Base-by-base conservation (phyloP, 2,888 invertebrate genomes). In the Patella depressa region DNA sequence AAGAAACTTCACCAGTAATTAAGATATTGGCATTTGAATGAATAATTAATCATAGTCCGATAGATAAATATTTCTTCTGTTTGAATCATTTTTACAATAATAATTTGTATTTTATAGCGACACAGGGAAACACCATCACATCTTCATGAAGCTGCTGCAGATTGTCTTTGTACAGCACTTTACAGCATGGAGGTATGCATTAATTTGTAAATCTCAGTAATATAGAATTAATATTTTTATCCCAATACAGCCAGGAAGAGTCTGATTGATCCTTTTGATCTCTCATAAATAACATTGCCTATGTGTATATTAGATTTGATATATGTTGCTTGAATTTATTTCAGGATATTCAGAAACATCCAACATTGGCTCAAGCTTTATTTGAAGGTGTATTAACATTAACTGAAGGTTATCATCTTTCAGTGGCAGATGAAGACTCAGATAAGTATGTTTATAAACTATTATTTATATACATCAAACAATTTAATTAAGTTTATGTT, bases 401-500 rank as follows among this genome's bases (percentile, higher is more conserved):
- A 80, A 96, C 97, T 86, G 94, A 95, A 82, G 94, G 96, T 17
- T 98, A 98, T 91, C 97, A 97, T 88, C 92, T 96, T 90, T 96
- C 97, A 2, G 97, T 98, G 2, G 97, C 96, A 2, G 95, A 96
- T 81, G 98, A 98, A 92, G 98, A 98, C 89, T 95, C 96, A 83
- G 97, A 97, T 84, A 93, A 98, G 97, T 93, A 93, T 90, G 91
- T 82, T 80, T 82, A 15, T 54, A 9, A 45, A 45, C 1, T 45
- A 9, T 45, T 7, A 7, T 15, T 9, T 7, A 9, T 45, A 45
- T 45, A 45, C 45, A 45, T 9, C 5, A 34, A 34, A 34, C 34
- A 34, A 34, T 34, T 34, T 34, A n/a, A n/a, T n/a, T n/a, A n/a
- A n/a, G 0, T 34, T 5, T 34, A 34, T 34, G 34, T 34, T 34